Conservation (phyloP, 2,797 vertebrate genomes). For the Bradypodion ventrale region DNA sequence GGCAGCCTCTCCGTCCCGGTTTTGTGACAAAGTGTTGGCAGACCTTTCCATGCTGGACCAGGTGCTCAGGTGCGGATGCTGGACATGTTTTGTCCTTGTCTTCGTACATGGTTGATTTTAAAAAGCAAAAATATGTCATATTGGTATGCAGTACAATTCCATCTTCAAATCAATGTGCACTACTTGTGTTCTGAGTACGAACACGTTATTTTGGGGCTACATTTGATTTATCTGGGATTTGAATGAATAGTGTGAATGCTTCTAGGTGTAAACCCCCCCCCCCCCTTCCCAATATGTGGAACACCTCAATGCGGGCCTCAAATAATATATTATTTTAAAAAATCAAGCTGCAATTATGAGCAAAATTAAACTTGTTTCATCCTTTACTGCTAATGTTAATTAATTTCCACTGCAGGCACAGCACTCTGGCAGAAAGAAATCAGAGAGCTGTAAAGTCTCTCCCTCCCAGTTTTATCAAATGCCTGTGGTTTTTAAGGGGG, state of each 20-base stretch:
- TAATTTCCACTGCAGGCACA: too few species aligned
- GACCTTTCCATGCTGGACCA: background rate
- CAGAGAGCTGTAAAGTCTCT: too few species aligned
- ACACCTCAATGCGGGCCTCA: background rate
- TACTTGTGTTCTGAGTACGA: background rate
- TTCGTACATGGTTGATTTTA: background rate
- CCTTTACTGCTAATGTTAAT: too few species aligned
- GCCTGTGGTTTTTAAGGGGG: too few species aligned
- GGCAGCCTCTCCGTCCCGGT: too few species aligned
- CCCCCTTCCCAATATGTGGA: background rate
- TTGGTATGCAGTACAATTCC: background rate
- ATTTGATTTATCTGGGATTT: background rate
- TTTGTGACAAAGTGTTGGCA: background rate
- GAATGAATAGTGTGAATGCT: background rate
- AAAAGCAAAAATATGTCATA: background rate
- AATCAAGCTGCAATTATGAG: background rate
- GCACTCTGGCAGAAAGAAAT: too few species aligned
- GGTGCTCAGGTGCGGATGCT: too few species aligned
- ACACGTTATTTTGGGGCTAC: background rate
- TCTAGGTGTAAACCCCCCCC: background rate
- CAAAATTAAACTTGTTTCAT: constrained; percentile 11
- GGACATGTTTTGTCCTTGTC: too few species aligned
- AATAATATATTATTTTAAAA: background rate
- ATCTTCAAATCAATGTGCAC: background rate
- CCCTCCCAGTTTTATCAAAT: too few species aligned